Percentiles rank a stretch among this genome's conserved stretches.
phyloP scores from a whole-genome alignment of 2,888 invertebrate genomes.

The Drosophila macrospina region DNA sequence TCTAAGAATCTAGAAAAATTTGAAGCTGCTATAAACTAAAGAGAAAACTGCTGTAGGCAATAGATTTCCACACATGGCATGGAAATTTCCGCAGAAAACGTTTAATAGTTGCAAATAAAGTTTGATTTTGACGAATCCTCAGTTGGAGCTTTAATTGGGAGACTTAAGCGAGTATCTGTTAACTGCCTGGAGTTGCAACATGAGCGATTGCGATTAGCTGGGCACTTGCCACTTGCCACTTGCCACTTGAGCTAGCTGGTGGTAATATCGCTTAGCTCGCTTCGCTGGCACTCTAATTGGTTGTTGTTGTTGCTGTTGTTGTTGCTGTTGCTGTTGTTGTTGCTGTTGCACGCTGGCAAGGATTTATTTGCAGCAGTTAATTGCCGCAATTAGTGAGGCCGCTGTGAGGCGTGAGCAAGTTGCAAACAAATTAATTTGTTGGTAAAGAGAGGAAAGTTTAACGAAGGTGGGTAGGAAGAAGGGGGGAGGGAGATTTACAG shows the following conservation, averaged over 20 bases:
- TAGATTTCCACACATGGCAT: no score
- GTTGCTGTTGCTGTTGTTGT: conserved; percentile 23
- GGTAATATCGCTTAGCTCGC: conserved; percentile 26
- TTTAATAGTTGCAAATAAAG: no score
- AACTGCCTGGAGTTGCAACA: conserved; percentile 1
- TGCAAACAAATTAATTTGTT: conserved; percentile 53
- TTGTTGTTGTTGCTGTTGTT: conserved; percentile 29
- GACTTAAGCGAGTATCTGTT: not conserved
- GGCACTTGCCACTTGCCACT: conserved; percentile 21
- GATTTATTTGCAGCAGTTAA: conserved; percentile 69
- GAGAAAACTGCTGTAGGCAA: no score
- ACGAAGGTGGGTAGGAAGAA: not conserved
- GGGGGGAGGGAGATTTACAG: not conserved
- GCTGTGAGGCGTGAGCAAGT: conserved; percentile 39
- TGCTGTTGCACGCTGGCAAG: conserved; percentile 49
- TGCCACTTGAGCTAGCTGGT: conserved; percentile 19
- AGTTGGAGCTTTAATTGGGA: no score
- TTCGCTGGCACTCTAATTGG: conserved; percentile 53
- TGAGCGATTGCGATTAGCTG: conserved; percentile 18
- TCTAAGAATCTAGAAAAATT: no score
- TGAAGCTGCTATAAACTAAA: no score
- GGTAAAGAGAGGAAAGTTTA: conserved; percentile 1
- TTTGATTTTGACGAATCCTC: no score
- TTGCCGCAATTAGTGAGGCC: conserved; percentile 70
- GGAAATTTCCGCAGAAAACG: no score